Base-by-base conservation (phyloP, 2,888 invertebrate genomes). In the Apotomis turbidana region DNA sequence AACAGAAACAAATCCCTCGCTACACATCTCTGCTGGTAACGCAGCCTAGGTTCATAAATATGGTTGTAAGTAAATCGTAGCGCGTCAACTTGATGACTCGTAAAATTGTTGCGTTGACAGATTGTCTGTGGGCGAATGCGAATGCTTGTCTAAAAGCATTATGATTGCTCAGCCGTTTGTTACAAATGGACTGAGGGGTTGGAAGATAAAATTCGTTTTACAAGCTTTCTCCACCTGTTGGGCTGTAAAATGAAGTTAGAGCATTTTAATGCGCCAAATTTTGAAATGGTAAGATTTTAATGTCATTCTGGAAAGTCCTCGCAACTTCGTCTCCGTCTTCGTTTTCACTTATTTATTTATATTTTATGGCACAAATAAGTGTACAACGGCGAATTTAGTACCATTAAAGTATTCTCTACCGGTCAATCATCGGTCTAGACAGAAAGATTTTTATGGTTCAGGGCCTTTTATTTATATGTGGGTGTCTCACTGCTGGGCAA, bases 141-240 rank as follows among this genome's bases (percentile, higher is more conserved):
- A 41, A 59, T n/a, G 13, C n/a, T 41, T 41, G 5, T 41, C 58
- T 59, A 12, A 59, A 36, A 59, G 58, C 58, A 41, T 41, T 59
- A 1, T 59, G 58, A 59, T 41, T 59, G 41, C 58, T 58, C 58
- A 41, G 41, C 41, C 8, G 41, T 59, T 41, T 3, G 10, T 36
- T 57, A 38, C 12, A 12, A 59, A 59, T 59, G 38, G 58, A 3
- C 41, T 5, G 41, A 59, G 58, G 49, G 10, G 49, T 5, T 6
- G 41, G 5, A 41, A 49, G 10, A 49, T 49, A 41, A 59, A 59
- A 59, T 8, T n/a, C n/a, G n/a, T 41, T 41, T 41, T 41, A n/a
- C 41, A 59, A 41, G 58, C 41, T 9, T 38, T 4, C 13, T 59
- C 13, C n/a, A 41, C 41, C 41, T 59, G 38, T 57, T 36, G n/a